Evolutionary conservation across 2,888 invertebrate species (phyloP).

Genomic region (Vandiemenella viatica): DNA sequence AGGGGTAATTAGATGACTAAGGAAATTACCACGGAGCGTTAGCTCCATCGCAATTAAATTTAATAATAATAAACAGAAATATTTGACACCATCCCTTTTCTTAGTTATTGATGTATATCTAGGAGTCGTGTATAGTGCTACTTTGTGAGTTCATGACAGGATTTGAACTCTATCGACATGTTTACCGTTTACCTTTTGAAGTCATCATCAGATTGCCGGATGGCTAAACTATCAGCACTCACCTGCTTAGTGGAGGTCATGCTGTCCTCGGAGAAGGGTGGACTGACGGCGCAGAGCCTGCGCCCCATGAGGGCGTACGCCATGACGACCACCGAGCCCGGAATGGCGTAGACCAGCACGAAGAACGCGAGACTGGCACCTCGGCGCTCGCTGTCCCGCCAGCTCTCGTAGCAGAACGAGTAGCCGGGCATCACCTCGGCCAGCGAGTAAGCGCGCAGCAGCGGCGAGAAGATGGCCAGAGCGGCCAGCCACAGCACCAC

Average conservation of each 20-base stretch:
- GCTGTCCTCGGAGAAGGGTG: conserved; percentile 47
- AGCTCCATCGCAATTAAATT: too few species aligned
- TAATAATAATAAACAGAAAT: too few species aligned
- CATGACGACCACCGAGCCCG: conserved; percentile 36
- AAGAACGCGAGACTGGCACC: conserved; percentile 33
- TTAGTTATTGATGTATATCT: too few species aligned
- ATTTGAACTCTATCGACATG: too few species aligned
- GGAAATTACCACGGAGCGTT: too few species aligned
- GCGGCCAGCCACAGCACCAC: conserved; percentile 48
- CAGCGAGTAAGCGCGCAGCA: conserved; percentile 33
- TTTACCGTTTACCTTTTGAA: too few species aligned
- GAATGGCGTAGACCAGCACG: conserved; percentile 58
- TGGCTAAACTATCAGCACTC: too few species aligned
- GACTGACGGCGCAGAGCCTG: conserved; percentile 48
- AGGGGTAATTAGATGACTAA: too few species aligned
- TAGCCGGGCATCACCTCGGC: background rate
- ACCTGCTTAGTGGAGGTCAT: conserved; percentile 51
- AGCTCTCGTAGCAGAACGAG: conserved; percentile 46
- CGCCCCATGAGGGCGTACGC: conserved; percentile 52
- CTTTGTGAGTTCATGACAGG: too few species aligned
- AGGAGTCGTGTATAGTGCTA: too few species aligned
- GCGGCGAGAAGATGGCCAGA: conserved; percentile 48
- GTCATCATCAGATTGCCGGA: too few species aligned
- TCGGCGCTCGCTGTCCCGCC: conserved; percentile 25
- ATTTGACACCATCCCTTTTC: too few species aligned